Evolutionary conservation across 64 coral and sea anemone genomes (phyloP).

Genomic region (Montipora capricornis): DNA sequence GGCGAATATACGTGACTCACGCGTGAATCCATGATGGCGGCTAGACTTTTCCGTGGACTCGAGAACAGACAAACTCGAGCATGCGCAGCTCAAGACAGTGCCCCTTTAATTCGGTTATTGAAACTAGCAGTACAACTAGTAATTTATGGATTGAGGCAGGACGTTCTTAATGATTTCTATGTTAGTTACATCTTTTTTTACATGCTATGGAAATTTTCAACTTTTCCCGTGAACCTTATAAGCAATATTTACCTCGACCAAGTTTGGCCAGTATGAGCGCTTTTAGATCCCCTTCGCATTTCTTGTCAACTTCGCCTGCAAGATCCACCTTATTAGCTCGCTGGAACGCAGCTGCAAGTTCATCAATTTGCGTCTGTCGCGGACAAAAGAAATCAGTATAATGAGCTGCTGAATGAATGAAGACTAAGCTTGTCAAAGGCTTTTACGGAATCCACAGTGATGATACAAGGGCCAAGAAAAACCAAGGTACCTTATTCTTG

Average conservation of each 20-base stretch:
- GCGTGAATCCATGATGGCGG: too few species aligned
- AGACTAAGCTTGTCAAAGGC: not conserved
- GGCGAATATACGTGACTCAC: too few species aligned
- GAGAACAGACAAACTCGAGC: too few species aligned
- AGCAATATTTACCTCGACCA: conserved; percentile 33
- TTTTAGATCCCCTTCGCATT: conserved; percentile 71
- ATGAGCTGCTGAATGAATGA: not conserved
- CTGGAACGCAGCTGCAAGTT: conserved; percentile 51
- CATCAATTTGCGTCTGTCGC: conserved; percentile 42
- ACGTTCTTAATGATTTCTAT: too few species aligned
- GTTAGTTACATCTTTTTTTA: too few species aligned
- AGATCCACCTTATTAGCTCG: conserved; percentile 60
- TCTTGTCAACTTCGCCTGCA: conserved; percentile 74
- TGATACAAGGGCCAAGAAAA: not conserved
- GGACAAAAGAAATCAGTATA: not conserved
- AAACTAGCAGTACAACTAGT: too few species aligned
- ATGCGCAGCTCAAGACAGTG: too few species aligned
- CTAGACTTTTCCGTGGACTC: too few species aligned
- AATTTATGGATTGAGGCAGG: too few species aligned
- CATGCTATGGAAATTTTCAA: too few species aligned
- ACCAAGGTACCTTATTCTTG: conserved; percentile 65
- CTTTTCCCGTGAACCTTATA: too few species aligned
- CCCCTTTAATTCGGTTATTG: too few species aligned
- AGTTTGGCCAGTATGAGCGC: conserved; percentile 67
- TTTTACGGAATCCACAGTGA: not conserved